Percentiles rank a stretch among this genome's conserved stretches.
Conservation (phyloP, 2,113 vertebrate species). For the Motacilla tschutschensis region DNA sequence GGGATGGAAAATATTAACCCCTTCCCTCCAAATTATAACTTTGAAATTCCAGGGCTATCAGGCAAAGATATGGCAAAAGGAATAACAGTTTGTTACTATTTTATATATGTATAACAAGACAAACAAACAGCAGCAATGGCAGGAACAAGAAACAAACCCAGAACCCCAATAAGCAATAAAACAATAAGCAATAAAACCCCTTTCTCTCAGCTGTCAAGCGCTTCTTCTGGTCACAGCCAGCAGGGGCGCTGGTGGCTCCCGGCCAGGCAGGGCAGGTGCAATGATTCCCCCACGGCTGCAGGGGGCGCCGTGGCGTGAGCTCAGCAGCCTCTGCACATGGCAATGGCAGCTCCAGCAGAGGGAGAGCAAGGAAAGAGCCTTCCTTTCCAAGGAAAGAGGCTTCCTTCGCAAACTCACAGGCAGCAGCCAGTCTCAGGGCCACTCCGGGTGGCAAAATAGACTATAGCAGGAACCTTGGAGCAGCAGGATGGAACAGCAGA, state of each 20-base stretch:
- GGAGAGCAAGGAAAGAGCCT: too few species aligned
- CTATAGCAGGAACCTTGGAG: neutral
- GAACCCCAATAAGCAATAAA: neutral
- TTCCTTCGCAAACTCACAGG: neutral
- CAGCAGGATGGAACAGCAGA: neutral
- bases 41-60: neutral
- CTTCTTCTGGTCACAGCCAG: neutral
- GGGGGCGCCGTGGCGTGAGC: neutral
- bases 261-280: neutral
- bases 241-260: neutral
- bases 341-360: neutral
- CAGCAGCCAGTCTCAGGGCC: neutral
- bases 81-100: neutral
- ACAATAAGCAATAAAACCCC: too few species aligned
- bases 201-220: accelerated
- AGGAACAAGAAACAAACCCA: neutral
- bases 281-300: neutral
- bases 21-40: neutral
- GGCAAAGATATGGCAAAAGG: neutral
- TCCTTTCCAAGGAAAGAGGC: too few species aligned
- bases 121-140: neutral
- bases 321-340: accelerated
- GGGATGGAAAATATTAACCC: neutral
- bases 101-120: neutral
- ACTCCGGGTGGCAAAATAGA: accelerated